phyloP scores from a whole-genome alignment of 2,113 vertebrate species.

The Odontophorus gujanensis region DNA sequence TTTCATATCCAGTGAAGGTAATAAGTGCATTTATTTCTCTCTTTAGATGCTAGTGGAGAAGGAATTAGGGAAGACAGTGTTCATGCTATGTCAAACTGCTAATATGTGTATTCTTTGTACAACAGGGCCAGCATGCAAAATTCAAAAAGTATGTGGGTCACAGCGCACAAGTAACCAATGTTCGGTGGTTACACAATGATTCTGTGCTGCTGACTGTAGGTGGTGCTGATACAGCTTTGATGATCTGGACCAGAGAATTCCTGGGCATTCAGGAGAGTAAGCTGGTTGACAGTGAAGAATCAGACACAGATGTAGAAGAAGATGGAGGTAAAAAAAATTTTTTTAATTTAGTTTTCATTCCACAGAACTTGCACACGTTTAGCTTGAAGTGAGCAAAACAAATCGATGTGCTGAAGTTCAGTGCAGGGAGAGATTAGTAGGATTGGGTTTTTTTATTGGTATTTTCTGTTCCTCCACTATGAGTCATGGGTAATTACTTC shows the following conservation, averaged over 20 bases:
- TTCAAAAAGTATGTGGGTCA: conserved; percentile 97
- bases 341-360: background rate
- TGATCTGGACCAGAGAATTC: conserved; percentile 96
- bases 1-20: conserved; percentile 93
- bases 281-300: conserved; percentile 95
- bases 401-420: background rate
- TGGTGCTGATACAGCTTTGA: conserved; percentile 92
- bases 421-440: background rate
- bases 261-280: conserved; percentile 89
- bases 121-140: conserved; percentile 89
- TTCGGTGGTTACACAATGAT: conserved; percentile 94
- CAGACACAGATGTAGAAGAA: conserved; percentile 92
- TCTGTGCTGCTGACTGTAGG: conserved; percentile 91
- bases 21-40: background rate
- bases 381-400: background rate
- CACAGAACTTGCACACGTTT: background rate
- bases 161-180: conserved; percentile 93
- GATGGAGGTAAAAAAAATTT: conserved; percentile 86
- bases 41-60: background rate
- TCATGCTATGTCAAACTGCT: background rate
- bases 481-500: background rate
- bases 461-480: background rate
- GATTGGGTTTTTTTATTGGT: background rate
- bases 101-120: background rate
- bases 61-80: background rate